Conservation (phyloP, 2,888 invertebrate species). For the Furcula furcula region DNA sequence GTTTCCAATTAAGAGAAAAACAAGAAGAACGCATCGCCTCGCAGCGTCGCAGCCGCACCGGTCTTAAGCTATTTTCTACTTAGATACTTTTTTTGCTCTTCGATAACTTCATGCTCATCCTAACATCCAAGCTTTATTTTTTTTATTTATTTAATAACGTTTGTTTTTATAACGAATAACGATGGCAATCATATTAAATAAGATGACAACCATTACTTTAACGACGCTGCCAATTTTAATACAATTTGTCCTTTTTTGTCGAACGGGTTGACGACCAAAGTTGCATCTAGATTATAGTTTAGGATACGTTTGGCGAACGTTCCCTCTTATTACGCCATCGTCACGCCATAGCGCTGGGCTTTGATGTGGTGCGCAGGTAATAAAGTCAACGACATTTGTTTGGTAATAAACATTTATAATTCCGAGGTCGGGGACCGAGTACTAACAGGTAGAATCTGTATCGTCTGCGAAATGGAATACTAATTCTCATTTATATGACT, state of each 20-base stretch:
- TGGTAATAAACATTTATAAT: constrained; percentile 16
- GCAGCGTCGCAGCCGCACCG: constrained; percentile 24
- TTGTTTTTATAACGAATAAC: constrained; percentile 17
- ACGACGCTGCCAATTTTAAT: constrained; percentile 30
- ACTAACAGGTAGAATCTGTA: constrained; percentile 15
- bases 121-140: constrained; percentile 27
- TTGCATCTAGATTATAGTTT: constrained; percentile 12
- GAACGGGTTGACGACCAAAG: constrained; percentile 19
- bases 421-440: constrained; percentile 17
- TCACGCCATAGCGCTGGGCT: constrained; percentile 8
- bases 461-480: constrained; percentile 19
- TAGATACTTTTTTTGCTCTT: constrained; percentile 38
- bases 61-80: constrained; percentile 33
- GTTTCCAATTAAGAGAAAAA: constrained; percentile 34
- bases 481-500: constrained; percentile 22
- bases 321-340: constrained; percentile 7
- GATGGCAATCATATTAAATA: constrained; percentile 26
- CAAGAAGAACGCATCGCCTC: constrained; percentile 28
- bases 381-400: constrained; percentile 22
- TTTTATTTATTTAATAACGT: constrained; percentile 23
- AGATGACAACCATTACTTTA: constrained; percentile 28
- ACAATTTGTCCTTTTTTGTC: constrained; percentile 32
- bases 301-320: constrained; percentile 11
- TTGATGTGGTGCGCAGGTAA: constrained; percentile 12
- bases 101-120: constrained; percentile 39